Percentiles rank a stretch among this genome's conserved stretches.
These are phyloP conservation scores for Zelostemma sp. DNA, from an alignment of 1,140 invertebrate species.

Conservation along the genomic window DNA sequence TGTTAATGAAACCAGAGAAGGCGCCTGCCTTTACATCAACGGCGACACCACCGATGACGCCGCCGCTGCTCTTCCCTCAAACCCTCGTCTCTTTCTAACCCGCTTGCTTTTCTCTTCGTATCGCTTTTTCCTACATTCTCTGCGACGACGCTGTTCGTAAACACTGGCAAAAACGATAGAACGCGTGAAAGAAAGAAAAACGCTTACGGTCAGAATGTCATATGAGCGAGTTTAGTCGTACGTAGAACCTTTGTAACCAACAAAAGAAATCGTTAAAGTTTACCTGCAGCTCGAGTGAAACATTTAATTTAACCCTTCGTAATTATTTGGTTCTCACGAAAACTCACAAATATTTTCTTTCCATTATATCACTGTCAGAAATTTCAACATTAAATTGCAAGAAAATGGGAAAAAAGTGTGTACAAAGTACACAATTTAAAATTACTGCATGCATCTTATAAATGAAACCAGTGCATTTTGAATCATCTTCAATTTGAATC, in stretches of 20 bases:
- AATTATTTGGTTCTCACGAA: not conserved
- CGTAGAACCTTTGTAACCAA: not conserved
- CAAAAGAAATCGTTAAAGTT: constrained; percentile 7
- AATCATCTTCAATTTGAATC: no score
- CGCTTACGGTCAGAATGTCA: constrained; percentile 45
- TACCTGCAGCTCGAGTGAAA: not conserved
- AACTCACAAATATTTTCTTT: no score
- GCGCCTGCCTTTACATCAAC: constrained; percentile 64
- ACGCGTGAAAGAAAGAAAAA: constrained; percentile 44
- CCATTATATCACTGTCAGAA: no score
- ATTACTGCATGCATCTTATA: no score
- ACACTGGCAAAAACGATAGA: constrained; percentile 34
- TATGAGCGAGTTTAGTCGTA: constrained; percentile 17
- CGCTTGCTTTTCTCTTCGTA: constrained; percentile 26
- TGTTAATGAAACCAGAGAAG: constrained; percentile 66
- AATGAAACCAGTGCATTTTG: no score
- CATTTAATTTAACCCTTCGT: no score
- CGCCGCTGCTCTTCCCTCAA: not conserved
- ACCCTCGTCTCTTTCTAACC: constrained; percentile 8
- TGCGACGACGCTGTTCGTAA: constrained; percentile 18
- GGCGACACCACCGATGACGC: constrained; percentile 18
- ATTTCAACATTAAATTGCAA: no score
- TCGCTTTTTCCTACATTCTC: constrained; percentile 3
- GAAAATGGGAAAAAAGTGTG: no score
- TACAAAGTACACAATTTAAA: no score